Percentiles rank a stretch among this genome's conserved stretches.
phyloP scores from a whole-genome alignment of 2,797 vertebrate genomes.

The Vultur gryphus region DNA sequence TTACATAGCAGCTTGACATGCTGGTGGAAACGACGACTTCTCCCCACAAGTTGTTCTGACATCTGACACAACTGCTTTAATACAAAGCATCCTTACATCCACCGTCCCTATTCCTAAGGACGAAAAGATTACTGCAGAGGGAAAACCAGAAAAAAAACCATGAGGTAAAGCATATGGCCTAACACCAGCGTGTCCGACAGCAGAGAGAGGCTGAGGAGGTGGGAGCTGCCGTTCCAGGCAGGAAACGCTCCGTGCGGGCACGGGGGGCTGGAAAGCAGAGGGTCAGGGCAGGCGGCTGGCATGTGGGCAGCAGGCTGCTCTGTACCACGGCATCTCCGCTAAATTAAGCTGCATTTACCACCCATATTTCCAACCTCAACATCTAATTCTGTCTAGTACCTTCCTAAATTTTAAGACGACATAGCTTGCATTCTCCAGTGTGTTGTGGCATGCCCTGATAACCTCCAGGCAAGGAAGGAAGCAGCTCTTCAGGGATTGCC shows the following conservation, averaged over 20 bases:
- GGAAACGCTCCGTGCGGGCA: rapidly evolving
- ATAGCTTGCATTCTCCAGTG: rapidly evolving
- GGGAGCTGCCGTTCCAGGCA: background rate
- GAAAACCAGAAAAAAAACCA: background rate
- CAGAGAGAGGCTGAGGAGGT: background rate
- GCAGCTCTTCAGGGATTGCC: background rate
- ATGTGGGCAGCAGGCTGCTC: background rate
- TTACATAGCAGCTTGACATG: background rate
- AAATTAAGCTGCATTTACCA: too few species aligned
- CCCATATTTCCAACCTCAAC: background rate
- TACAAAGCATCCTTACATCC: rapidly evolving
- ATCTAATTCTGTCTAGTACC: too few species aligned
- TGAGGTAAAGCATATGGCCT: rapidly evolving
- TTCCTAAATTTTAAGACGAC: background rate
- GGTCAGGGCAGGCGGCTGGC: background rate
- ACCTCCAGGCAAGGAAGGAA: too few species aligned
- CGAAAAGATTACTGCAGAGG: too few species aligned
- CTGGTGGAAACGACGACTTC: background rate
- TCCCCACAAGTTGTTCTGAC: background rate
- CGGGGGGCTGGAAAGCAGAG: background rate
- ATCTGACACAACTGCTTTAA: too few species aligned
- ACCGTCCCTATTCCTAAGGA: rapidly evolving
- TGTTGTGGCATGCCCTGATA: rapidly evolving
- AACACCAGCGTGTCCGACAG: rapidly evolving
- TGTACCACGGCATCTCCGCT: rapidly evolving